A percentile compares a stretch with the other conserved stretches of the same genome.
phyloP scores from a whole-genome alignment of 2,113 vertebrate genomes.

The Centrocercus urophasianus region DNA sequence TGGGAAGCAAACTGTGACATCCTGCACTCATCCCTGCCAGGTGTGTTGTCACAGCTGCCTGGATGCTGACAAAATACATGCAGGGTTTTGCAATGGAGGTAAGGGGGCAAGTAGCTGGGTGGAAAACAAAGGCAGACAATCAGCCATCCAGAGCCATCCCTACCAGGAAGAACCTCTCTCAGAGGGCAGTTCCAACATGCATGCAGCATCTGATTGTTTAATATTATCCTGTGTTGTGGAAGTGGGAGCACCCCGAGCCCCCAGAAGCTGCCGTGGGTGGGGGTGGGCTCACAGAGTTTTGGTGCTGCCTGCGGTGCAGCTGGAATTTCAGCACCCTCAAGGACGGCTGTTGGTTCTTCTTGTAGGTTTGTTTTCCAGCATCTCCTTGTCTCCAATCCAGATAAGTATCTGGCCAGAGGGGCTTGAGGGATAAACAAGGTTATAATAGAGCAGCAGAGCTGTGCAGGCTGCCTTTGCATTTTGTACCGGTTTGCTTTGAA shows the following conservation, averaged over 20 bases:
- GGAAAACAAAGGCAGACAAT: background rate
- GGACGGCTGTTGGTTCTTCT: background rate
- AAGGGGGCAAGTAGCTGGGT: background rate
- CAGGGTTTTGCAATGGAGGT: background rate
- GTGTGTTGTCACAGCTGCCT: background rate
- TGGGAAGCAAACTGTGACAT: background rate
- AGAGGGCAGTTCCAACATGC: background rate
- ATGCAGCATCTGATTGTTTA: background rate
- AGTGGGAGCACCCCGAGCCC: background rate
- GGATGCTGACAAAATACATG: background rate
- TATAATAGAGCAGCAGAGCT: background rate
- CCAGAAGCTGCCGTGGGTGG: background rate
- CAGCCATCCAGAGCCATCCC: background rate
- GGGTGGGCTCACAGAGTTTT: background rate
- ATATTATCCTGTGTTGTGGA: background rate
- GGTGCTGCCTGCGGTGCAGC: background rate
- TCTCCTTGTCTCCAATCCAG: background rate
- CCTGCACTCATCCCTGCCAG: background rate
- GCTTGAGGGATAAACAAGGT: background rate
- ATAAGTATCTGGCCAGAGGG: background rate
- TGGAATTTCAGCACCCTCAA: background rate
- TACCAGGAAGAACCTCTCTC: background rate
- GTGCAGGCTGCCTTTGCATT: background rate
- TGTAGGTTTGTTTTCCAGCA: background rate
- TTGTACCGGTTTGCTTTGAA: slow-evolving; percentile 16